Conservation (phyloP, 1,140 invertebrate species). For the Anadara kagoshimensis region DNA sequence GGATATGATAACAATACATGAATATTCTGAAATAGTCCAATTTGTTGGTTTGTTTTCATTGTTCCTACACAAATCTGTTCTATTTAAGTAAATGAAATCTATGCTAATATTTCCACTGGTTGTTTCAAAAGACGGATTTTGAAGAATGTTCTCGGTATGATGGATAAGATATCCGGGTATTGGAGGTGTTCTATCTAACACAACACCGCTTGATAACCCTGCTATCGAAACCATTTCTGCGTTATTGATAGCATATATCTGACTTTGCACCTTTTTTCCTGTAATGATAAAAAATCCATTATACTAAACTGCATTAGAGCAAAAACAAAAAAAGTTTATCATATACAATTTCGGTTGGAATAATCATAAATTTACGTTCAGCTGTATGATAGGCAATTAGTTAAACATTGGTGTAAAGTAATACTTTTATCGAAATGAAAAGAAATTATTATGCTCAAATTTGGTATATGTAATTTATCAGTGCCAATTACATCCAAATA, state of each 20-base stretch:
- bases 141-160: slow-evolving; percentile 43
- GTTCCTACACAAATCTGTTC: no score
- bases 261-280: slow-evolving; percentile 46
- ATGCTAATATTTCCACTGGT: neutral
- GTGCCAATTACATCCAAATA: no score
- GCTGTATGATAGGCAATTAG: no score
- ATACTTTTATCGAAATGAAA: no score
- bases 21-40: slow-evolving; percentile 10
- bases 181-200: slow-evolving; percentile 51
- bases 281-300: slow-evolving; percentile 17
- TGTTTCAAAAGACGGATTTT: slow-evolving; percentile 55
- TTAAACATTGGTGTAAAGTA: no score
- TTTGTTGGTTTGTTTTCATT: slow-evolving; percentile 4
- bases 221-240: slow-evolving; percentile 44
- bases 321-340: no score
- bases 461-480: no score
- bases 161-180: slow-evolving; percentile 20
- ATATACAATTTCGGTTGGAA: no score
- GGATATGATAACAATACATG: slow-evolving; percentile 29
- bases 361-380: no score
- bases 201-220: slow-evolving; percentile 52
- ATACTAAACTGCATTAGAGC: no score
- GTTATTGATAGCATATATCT: slow-evolving; percentile 52
- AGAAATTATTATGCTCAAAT: no score
- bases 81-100: no score